These are phyloP conservation scores for Drosophila baimaii DNA, from an alignment of 1,140 invertebrate species.

Conservation along the genomic window DNA sequence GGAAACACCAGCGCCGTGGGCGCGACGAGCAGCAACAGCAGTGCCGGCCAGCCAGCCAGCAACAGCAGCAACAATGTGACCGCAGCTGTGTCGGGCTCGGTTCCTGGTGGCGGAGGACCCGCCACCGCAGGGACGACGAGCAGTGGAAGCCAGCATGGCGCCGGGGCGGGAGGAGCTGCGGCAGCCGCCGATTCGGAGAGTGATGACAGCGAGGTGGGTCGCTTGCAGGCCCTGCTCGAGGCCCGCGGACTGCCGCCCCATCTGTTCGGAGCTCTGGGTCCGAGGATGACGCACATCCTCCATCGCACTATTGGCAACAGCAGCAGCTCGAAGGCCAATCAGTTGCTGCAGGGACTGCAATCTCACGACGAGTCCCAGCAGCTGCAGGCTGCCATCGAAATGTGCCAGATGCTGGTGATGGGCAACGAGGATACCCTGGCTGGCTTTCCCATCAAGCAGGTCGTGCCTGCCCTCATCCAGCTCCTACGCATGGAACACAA, in stretches of 20 bases:
- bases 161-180: slow-evolving; percentile 34
- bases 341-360: slow-evolving; percentile 96
- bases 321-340: slow-evolving; percentile 95
- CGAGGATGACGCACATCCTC: slow-evolving; percentile 98
- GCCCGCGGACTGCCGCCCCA: slow-evolving; percentile 97
- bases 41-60: slow-evolving; percentile 60
- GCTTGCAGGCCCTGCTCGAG: slow-evolving; percentile 95
- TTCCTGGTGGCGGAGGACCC: slow-evolving; percentile 27
- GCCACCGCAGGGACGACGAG: slow-evolving; percentile 14
- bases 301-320: slow-evolving; percentile 96
- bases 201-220: slow-evolving; percentile 95
- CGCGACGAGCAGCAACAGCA: slow-evolving; percentile 56
- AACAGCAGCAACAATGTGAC: slow-evolving; percentile 61
- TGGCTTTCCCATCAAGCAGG: slow-evolving; percentile 98
- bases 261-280: slow-evolving; percentile 96
- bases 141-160: slow-evolving; percentile 24
- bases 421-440: slow-evolving; percentile 99
- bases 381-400: slow-evolving; percentile 98
- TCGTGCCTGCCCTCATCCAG: slow-evolving; percentile 96
- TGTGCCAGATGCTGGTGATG: slow-evolving; percentile 99
- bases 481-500: slow-evolving; percentile 97
- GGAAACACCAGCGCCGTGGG: slow-evolving; percentile 68
- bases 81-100: slow-evolving; percentile 32
- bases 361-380: slow-evolving; percentile 98
- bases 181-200: slow-evolving; percentile 85